A percentile compares a stretch with the other conserved stretches of the same genome.
Evolutionary conservation across 1,140 invertebrate species (phyloP).

Genomic region (Pseudoatta argentina): DNA sequence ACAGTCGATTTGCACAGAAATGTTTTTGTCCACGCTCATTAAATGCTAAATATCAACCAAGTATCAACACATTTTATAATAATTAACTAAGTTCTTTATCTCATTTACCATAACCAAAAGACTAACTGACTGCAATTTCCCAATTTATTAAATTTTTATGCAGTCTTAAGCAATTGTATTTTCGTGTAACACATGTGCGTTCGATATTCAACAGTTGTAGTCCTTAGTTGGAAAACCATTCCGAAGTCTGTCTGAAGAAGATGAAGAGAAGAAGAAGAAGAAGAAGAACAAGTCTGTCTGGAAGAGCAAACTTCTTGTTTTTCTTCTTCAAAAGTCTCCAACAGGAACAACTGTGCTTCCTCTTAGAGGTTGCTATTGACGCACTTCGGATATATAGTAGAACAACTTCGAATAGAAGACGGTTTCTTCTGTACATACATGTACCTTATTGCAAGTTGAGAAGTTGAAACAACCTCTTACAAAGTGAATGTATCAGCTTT

Average conservation of each 20-base stretch:
- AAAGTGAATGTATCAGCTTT: constrained; percentile 15
- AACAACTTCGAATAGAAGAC: constrained; percentile 45
- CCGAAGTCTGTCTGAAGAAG: constrained; percentile 24
- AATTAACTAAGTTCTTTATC: constrained; percentile 13
- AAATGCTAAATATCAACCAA: neutral
- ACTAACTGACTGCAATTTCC: neutral
- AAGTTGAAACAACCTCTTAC: constrained; percentile 30
- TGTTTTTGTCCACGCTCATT: constrained; percentile 19
- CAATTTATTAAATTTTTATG: neutral
- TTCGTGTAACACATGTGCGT: neutral
- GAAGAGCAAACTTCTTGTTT: constrained; percentile 38
- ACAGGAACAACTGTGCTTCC: constrained; percentile 37
- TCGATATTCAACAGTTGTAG: constrained; percentile 31
- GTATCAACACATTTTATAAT: constrained; percentile 25
- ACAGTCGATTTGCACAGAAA: neutral
- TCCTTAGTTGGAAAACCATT: constrained; percentile 15
- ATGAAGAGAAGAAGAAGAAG: constrained; percentile 6
- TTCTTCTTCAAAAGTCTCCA: constrained; percentile 31
- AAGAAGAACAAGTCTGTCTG: constrained; percentile 34
- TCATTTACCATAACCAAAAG: neutral
- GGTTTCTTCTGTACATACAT: constrained; percentile 5
- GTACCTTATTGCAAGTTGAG: constrained; percentile 8
- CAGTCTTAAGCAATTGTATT: neutral
- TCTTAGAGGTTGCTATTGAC: constrained; percentile 40
- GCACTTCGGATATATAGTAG: constrained; percentile 32